Conservation (phyloP, 2,888 invertebrate species). For the Apamea crenata region DNA sequence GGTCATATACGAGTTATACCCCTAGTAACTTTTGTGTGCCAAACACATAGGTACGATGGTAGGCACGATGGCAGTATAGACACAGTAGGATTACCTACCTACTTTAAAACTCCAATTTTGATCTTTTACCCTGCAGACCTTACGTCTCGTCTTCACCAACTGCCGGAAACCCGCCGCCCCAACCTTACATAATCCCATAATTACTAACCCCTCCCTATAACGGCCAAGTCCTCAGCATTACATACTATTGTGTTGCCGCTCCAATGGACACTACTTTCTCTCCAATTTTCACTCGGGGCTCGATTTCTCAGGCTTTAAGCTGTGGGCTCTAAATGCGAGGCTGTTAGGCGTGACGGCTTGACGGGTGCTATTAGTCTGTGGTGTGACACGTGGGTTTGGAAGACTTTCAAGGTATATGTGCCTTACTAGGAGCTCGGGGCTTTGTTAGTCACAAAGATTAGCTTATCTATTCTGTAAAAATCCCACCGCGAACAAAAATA, state of each 20-base stretch:
- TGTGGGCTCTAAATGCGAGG: slow-evolving; percentile 36
- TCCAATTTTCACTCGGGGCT: slow-evolving; percentile 60
- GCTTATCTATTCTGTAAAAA: neutral
- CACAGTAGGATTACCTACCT: too few relatives aligned
- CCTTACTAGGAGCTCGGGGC: neutral
- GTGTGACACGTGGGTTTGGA: neutral
- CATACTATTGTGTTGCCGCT: slow-evolving; percentile 67
- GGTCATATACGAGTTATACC: too few relatives aligned
- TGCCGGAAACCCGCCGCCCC: neutral
- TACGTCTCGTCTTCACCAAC: neutral
- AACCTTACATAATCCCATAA: slow-evolving; percentile 50
- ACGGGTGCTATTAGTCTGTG: slow-evolving; percentile 17
- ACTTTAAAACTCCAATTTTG: neutral
- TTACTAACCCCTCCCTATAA: slow-evolving; percentile 40
- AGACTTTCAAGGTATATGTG: slow-evolving; percentile 18
- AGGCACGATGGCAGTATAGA: too few relatives aligned
- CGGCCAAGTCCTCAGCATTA: slow-evolving; percentile 11
- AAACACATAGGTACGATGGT: too few relatives aligned
- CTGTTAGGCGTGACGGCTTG: slow-evolving; percentile 34
- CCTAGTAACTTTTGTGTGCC: too few relatives aligned
- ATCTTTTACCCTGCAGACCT: neutral
- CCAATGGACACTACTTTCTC: slow-evolving; percentile 65
- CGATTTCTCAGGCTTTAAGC: slow-evolving; percentile 63
- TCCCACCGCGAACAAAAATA: too few relatives aligned
- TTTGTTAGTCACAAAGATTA: neutral